Conservation (phyloP, 2,888 invertebrate genomes). For the Folsomia candida region DNA sequence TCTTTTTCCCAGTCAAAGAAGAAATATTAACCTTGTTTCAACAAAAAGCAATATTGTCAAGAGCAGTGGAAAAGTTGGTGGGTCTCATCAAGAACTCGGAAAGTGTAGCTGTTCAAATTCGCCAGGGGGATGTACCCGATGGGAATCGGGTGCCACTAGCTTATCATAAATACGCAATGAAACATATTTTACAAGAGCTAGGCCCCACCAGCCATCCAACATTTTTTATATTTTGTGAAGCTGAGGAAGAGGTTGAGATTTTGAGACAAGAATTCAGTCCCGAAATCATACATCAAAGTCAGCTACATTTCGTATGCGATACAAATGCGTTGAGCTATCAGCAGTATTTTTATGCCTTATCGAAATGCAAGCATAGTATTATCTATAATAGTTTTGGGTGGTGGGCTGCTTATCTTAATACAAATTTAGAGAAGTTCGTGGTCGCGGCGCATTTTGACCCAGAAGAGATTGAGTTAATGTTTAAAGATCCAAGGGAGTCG, state of each 20-base stretch:
- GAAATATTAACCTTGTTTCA: background rate
- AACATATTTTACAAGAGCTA: background rate
- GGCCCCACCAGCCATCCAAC: too few species aligned
- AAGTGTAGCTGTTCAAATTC: background rate
- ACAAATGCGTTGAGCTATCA: too few species aligned
- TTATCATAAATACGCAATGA: background rate
- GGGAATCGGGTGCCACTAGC: background rate
- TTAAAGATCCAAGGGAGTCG: too few species aligned
- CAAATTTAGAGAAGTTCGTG: background rate
- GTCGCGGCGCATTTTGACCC: background rate
- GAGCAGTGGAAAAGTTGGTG: background rate
- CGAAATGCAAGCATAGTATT: background rate
- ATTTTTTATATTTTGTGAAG: background rate
- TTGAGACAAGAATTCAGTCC: background rate
- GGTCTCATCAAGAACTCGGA: background rate
- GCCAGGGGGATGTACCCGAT: background rate
- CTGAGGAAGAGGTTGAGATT: background rate
- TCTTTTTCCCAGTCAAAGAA: background rate
- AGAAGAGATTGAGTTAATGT: background rate
- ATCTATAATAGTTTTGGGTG: background rate
- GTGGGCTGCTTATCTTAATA: background rate
- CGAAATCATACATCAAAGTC: background rate
- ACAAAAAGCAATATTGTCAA: background rate
- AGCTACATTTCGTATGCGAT: background rate
- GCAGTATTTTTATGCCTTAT: too few species aligned